Evolutionary conservation across 2,888 invertebrate genomes (phyloP), one percentile per base, ranked within the genome.

Genomic region (Seladonia tumulorum): DNA sequence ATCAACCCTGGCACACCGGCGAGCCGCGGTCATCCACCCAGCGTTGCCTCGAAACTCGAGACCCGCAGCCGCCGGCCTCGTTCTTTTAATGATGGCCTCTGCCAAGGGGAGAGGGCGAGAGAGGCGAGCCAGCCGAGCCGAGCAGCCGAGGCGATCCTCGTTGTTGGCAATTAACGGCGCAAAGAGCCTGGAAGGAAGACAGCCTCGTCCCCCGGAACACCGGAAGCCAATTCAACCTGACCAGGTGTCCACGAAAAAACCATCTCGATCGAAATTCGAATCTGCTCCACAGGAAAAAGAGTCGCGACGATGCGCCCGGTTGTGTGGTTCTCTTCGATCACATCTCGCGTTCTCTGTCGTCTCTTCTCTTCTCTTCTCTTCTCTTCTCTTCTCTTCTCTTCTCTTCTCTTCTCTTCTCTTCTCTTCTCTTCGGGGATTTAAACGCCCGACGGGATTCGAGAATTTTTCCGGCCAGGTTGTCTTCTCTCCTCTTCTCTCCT

Each of bases 21-120:
- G 85, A 87, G 80, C 87, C 81, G 87, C 90, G 91, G 91, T 91
- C 91, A 89, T 90, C 86, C 85, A 91, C 91, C 87, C 87, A 86
- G 84, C 79, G 66, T 82, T 82, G 85, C 82, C 83, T 87, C 90
- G 90, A 90, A 90, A 90, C 86, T 91, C 86, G 84, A 90, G 87
- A 89, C 87, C 86, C 74, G 82, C 83, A 81, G 75, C 89, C 88
- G 82, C 63, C 85, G 86, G 76, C 88, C 88, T 86, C 88, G 83
- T 90, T 90, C 85, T 90, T 86, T 89, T 87, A 87, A 88, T 82
- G 87, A 84, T 85, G 82, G 76, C 81, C 76, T 86, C 76, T 77
- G 72, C 87, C 73, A 60, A 79, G 74, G 53, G 82, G 76, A 79
- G 68, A 53, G 29, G 29, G 60, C 60, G 68, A 45, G 18, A 16